Evolutionary conservation across 2,888 invertebrate genomes (phyloP).

Genomic region (Myathropa florea): DNA sequence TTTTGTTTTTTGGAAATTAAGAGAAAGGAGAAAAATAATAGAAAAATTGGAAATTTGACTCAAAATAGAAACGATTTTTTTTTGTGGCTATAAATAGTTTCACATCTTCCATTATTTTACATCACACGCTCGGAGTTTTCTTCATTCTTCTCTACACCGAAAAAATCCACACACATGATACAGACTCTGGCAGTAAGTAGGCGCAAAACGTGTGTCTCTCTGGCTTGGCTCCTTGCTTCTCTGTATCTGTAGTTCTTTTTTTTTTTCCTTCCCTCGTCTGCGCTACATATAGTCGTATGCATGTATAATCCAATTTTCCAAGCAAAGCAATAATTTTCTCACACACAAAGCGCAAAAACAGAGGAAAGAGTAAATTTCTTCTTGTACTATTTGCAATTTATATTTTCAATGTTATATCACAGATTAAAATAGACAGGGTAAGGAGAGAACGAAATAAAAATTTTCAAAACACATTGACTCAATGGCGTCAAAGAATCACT

Average conservation of each 20-base stretch:
- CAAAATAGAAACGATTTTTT: constrained; percentile 60
- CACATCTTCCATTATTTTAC: constrained; percentile 66
- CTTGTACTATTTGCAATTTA: constrained; percentile 68
- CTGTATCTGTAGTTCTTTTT: constrained; percentile 19
- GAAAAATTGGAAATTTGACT: constrained; percentile 46
- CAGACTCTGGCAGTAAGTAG: constrained; percentile 62
- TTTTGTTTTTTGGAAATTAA: constrained; percentile 47
- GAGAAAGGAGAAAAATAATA: constrained; percentile 8
- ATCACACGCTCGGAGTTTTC: constrained; percentile 59
- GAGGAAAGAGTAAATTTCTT: constrained; percentile 26
- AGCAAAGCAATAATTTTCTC: constrained; percentile 40
- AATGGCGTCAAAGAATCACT: constrained; percentile 70
- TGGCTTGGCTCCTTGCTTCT: constrained; percentile 30
- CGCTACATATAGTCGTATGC: constrained; percentile 12
- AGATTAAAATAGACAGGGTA: constrained; percentile 68
- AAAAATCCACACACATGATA: constrained; percentile 51
- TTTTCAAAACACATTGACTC: constrained; percentile 56
- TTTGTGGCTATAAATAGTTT: constrained; percentile 61
- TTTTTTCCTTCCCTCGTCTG: constrained; percentile 2
- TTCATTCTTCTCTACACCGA: constrained; percentile 43
- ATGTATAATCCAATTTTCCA: constrained; percentile 56
- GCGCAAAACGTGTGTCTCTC: constrained; percentile 66
- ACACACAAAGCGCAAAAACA: constrained; percentile 35
- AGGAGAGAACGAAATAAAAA: constrained; percentile 46
- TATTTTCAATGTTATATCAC: constrained; percentile 72